Evolutionary conservation across 2,113 vertebrate genomes (phyloP), one percentile per base, ranked within the genome.

Genomic region (Ranitomeya imitator): DNA sequence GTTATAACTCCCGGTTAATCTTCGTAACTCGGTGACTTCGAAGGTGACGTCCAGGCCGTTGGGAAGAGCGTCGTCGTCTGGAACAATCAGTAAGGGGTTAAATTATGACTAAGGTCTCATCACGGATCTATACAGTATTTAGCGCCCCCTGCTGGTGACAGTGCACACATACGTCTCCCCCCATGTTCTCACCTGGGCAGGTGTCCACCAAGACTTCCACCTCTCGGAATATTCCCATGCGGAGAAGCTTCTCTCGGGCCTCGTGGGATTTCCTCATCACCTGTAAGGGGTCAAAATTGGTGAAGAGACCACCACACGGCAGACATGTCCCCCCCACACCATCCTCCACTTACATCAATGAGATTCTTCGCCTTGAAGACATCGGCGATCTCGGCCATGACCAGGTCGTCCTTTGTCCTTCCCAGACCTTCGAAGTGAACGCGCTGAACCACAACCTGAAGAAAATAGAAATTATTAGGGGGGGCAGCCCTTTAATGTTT

Each of bases 121-220:
- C 37, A 45, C 37, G 4, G 37, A 45, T 45, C 37, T 45, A 5
- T 60, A 60, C 2, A 63, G 61, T 6, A 14, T 1, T 14, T 5
- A 14, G 5, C 67, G 2, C 11, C 23, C 3, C 67, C 67, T 69
- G 67, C 67, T 69, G 67, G 69, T 18, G 0, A 18, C 26, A 37
- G 69, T 73, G 9, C 0, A 73, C 16, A 73, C 14, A 31, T 31
- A 3, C 69, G 16, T 15, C 23, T 23, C 9, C n/a, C 5, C 67
- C 67, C 23, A 59, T 80, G 11, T 73, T n/a, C 55, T 15, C 93
- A 99, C 97, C 98, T 90, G 97, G 96, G 90, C 96, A 97, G 0
- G 96, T 97, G 78, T 99, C 98, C 4, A 99, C 99, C 65, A 99
- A 93, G 67, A 99, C 98, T 8, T 99, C 97, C 76, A 99, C 98